Base-by-base conservation (phyloP, 2,888 invertebrate species). In the Loripinus fragilis region DNA sequence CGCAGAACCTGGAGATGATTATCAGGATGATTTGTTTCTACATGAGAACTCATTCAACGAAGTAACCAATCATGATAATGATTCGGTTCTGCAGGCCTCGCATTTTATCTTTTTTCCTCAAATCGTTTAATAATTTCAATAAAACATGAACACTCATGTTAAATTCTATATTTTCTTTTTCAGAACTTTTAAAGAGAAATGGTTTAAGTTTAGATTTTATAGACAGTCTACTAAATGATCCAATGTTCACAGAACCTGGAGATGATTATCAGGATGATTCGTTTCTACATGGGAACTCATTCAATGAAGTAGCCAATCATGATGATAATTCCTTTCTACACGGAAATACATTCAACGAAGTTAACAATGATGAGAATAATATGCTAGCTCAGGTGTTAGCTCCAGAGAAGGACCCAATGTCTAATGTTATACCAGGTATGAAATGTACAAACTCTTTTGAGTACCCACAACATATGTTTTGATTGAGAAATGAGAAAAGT, bases 321-420 rank as follows among this genome's bases (percentile, higher is more conserved):
- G 42, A 15, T 42, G 42, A 42, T 8, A 12, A 8, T 12, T 42
- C 15, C 10, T 15, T 15, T 12, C 42, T 12, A 15, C 10, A 42
- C n/a, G n/a, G n/a, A n/a, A n/a, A n/a, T n/a, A n/a, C n/a, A n/a
- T 2, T 55, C 55, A 55, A 55, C 55, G 55, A 55, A 55, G 55
- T 33, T 20, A 20, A 60, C 20, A 33, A 60, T 60, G 28, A 33
- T 25, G 60, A 60, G 33, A 2, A 10, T n/a, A n/a, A n/a, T 12
- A 60, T 60, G 60, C 23, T 60, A 60, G 33, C 12, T 20, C 17
- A 60, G 2, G 60, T 20, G 20, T 28, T 33, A 1, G 33, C 33
- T 15, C 30, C 30, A 28, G 60, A 60, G 23, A 60, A 60, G 33
- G 60, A 60, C 17, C 60, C 60, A 2, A 33, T 60, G 33, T 60